Evolutionary conservation across 2,113 vertebrate species (phyloP), one percentile per base, ranked within the genome.

Genomic region (Clinocottus analis): DNA sequence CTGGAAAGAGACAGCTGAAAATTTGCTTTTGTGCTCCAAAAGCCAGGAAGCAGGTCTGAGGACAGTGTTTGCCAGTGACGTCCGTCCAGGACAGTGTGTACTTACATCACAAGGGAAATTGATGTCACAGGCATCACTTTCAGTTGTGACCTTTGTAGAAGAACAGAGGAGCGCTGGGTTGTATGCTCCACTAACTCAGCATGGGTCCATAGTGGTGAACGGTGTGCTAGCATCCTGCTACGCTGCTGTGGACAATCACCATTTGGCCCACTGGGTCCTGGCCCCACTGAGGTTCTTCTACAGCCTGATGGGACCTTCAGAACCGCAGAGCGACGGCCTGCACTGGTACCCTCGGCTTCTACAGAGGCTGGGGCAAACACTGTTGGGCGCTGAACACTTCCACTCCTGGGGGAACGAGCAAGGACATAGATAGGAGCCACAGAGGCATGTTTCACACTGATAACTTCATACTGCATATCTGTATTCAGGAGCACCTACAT

Each of bases 291-390:
- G 98, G 79, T 93, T 97, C 61, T 94, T 97, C 85, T 94, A 96
- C 89, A 92, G 92, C 79, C 90, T 97, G 80, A 77, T 89, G 2
- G 94, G 96, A 63, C 90, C 91, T 13, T 90, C 93, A 29, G 83
- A 92, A 84, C 85, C 59, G 2, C 95, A 94, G 49, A 94, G 53
- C 4, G 91, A 96, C 0, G 98, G 98, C 0, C 77, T 99, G 74
- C 98, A 99, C 93, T 99, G 98, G 98, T 99, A 98, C 92, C 95
- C 97, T 5, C 84, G 91, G 89, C 92, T 97, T 84, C 96, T 99
- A 21, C 96, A 97, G 91, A 94, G 75, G 87, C 88, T 99, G 43
- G 98, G 97, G 78, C 92, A 80, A 76, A 87, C 92, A 74, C 85
- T 99, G 60, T 93, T 99, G 84, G 95, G 95, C 74, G 91, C 95